phyloP scores from a whole-genome alignment of 2,797 vertebrate genomes.

The Danio jaintianensis region DNA sequence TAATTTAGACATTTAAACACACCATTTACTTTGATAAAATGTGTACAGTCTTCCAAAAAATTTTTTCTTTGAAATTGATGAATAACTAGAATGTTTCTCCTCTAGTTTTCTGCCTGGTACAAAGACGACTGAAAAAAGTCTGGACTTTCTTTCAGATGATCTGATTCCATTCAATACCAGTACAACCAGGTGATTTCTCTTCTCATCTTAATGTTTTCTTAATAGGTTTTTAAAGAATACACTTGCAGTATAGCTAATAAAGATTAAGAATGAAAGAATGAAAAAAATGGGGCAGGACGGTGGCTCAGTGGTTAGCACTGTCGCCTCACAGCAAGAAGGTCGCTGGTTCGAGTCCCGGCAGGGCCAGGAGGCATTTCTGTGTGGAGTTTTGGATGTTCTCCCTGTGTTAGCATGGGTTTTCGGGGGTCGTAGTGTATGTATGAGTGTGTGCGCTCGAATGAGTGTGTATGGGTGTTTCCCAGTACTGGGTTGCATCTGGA shows the following conservation, averaged over 20 bases:
- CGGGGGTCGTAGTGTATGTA: no score
- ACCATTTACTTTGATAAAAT: neutral
- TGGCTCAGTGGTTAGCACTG: no score
- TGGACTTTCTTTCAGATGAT: slow-evolving; percentile 68
- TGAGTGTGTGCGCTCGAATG: no score
- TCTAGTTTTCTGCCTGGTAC: slow-evolving; percentile 62
- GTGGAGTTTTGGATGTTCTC: no score
- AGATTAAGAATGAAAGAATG: neutral
- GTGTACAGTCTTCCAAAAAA: neutral
- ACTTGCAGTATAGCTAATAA: no score
- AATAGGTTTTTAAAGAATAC: neutral
- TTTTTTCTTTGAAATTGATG: neutral
- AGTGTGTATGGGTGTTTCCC: no score
- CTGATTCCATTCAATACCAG: slow-evolving; percentile 62
- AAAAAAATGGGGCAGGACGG: no score
- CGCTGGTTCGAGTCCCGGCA: no score
- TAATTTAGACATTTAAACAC: neutral
- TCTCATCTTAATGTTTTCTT: slow-evolving; percentile 25
- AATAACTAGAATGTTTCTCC: slow-evolving; percentile 44
- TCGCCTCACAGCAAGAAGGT: no score
- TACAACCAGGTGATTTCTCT: slow-evolving; percentile 62
- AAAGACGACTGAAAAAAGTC: slow-evolving; percentile 48
- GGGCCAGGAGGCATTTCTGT: no score
- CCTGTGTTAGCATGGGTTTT: no score
- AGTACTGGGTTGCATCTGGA: no score